These are phyloP conservation scores for Drosophila lacertosa DNA, from an alignment of 1,140 invertebrate species.

Conservation along the genomic window DNA sequence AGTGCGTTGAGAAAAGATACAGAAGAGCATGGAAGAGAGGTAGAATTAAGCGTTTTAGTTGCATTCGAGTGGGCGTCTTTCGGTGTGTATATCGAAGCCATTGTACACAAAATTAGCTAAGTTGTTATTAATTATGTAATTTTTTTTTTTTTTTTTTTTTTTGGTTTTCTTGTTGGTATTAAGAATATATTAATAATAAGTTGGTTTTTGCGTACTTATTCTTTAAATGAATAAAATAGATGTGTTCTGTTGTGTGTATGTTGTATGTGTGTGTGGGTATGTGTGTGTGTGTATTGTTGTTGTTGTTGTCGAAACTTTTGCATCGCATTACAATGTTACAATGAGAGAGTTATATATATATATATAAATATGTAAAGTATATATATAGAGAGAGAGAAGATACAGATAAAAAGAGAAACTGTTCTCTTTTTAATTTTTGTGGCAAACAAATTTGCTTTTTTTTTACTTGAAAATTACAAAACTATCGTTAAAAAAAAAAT, in stretches of 20 bases:
- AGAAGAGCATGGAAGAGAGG: constrained; percentile 73
- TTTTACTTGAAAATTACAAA: constrained; percentile 40
- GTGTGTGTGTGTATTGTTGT: constrained; percentile 15
- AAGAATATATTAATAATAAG: constrained; percentile 67
- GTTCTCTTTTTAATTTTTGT: constrained; percentile 37
- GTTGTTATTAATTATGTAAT: constrained; percentile 70
- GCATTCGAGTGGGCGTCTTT: neutral
- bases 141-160: constrained; percentile 46
- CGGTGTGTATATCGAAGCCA: constrained; percentile 73
- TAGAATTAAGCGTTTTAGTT: constrained; percentile 57
- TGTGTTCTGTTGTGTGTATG: constrained; percentile 36
- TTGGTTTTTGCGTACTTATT: constrained; percentile 71
- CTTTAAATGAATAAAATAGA: constrained; percentile 66
- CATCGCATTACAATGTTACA: constrained; percentile 82
- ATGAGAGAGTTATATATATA: constrained; percentile 66
- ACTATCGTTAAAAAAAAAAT: constrained; percentile 37
- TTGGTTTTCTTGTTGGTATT: constrained; percentile 49
- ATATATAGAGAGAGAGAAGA: constrained; percentile 45
- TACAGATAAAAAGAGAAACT: constrained; percentile 43
- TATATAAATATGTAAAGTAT: constrained; percentile 64
- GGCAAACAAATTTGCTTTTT: constrained; percentile 50
- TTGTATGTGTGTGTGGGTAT: constrained; percentile 18
- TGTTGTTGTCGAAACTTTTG: constrained; percentile 67
- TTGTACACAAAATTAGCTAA: constrained; percentile 83
- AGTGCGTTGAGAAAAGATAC: constrained; percentile 58